Evolutionary conservation across 2,113 vertebrate genomes (phyloP), one percentile per base, ranked within the genome.

Genomic region (Plotosus lineatus): DNA sequence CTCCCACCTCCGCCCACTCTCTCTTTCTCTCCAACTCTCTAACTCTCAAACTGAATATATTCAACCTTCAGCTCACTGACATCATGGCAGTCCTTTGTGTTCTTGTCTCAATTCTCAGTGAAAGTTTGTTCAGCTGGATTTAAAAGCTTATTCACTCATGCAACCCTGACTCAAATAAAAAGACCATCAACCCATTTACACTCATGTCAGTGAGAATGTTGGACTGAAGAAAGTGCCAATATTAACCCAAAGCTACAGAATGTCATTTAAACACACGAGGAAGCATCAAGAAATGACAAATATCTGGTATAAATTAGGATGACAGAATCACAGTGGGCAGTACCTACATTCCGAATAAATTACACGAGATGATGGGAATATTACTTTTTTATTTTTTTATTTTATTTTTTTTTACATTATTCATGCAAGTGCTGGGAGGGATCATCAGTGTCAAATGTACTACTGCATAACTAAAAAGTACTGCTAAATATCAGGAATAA

Each of bases 201-300:
- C 85, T 85, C 88, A 77, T 82, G 80, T 87, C 26, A 42, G 85
- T 51, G 84, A 79, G 88, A 90, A 91, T 90, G 86, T 79, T 68
- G 60, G 68, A 58, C 82, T 76, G 84, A 79, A 88, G 78, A 82
- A 38, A 65, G 42, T 66, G 86, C 87, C 86, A 91, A 93, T 92
- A 90, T 91, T 93, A 86, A 88, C 78, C 77, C 0, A 4, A 73
- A 6, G n/a, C 38, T 78, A 17, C 75, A 74, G 42, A 73, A 63
- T 77, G 28, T 68, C 23, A 33, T 61, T 26, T 23, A 23, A 40
- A 26, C 21, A 11, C 42, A 5, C 48, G 46, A 36, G 31, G 50
- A 63, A 26, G 42, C 53, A 74, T 74, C 23, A 42, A 15, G 21
- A 78, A 33, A 81, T 58, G 42, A 14, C 21, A 26, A 53, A 17